Conservation (phyloP, 2,888 invertebrate genomes). For the Saturnia japonica region DNA sequence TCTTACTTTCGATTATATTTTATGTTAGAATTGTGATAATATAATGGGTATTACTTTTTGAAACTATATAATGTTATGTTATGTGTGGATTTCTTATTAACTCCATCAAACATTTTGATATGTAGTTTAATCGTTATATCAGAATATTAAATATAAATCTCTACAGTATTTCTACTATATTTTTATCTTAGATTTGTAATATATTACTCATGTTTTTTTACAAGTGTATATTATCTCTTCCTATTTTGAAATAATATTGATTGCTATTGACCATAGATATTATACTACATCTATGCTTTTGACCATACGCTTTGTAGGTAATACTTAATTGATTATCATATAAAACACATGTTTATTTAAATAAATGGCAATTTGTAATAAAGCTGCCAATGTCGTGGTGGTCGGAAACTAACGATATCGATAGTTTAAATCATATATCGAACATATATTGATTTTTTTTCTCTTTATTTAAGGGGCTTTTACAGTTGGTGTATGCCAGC, state of each 20-base stretch:
- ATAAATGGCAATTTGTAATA: background rate
- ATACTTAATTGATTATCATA: conserved; percentile 5
- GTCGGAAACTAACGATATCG: background rate
- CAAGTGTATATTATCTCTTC: background rate
- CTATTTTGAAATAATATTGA: background rate
- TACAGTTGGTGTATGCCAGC: no score
- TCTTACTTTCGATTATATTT: background rate
- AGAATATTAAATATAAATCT: no score
- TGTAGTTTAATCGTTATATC: no score
- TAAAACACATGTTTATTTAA: background rate
- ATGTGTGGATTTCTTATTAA: background rate
- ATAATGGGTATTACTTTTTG: background rate
- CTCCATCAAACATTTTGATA: no score
- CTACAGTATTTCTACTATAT: no score
- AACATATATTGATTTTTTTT: no score
- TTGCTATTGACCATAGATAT: background rate
- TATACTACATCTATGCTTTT: no score
- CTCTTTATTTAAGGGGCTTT: no score
- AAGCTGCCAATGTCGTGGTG: background rate
- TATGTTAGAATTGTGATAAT: background rate
- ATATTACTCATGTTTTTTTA: background rate
- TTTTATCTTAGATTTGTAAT: no score
- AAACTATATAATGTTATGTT: background rate
- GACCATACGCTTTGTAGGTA: background rate
- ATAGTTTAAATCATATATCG: background rate